A percentile compares a stretch with the other conserved stretches of the same genome.
Conservation (phyloP, 2,888 invertebrate species). For the Beris morrisii region DNA sequence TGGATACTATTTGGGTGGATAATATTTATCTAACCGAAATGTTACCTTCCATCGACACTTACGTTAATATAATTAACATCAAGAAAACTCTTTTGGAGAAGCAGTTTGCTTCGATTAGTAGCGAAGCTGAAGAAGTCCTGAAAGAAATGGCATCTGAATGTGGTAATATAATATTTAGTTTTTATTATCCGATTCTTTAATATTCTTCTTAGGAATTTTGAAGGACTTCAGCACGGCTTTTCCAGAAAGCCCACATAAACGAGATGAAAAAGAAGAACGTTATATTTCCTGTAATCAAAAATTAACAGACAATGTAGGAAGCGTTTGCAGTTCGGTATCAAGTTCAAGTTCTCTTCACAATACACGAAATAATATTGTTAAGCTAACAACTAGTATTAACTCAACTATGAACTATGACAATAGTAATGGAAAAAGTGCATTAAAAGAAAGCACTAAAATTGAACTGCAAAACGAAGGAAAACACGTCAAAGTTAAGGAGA, state of each 20-base stretch:
- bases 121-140: constrained; percentile 22
- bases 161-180: constrained; percentile 19
- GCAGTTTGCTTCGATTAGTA: constrained; percentile 24
- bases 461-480: background rate
- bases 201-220: constrained; percentile 3
- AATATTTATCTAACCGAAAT: constrained; percentile 46
- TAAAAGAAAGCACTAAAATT: background rate
- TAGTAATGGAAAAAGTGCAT: background rate
- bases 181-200: background rate
- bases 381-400: too few species aligned
- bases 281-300: constrained; percentile 6
- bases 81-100: constrained; percentile 35
- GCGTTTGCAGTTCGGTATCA: constrained; percentile 4
- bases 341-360: background rate
- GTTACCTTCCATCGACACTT: constrained; percentile 38
- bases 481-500: background rate
- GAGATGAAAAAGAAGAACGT: background rate
- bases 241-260: background rate
- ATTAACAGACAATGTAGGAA: background rate
- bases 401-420: too few species aligned
- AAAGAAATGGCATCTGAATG: constrained; percentile 31
- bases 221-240: background rate
- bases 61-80: constrained; percentile 32
- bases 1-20: constrained; percentile 47
- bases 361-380: background rate